Percentiles rank a stretch among this genome's conserved stretches.
These are phyloP conservation scores for Meganola albula DNA, from an alignment of 2,888 invertebrate genomes.

Conservation along the genomic window DNA sequence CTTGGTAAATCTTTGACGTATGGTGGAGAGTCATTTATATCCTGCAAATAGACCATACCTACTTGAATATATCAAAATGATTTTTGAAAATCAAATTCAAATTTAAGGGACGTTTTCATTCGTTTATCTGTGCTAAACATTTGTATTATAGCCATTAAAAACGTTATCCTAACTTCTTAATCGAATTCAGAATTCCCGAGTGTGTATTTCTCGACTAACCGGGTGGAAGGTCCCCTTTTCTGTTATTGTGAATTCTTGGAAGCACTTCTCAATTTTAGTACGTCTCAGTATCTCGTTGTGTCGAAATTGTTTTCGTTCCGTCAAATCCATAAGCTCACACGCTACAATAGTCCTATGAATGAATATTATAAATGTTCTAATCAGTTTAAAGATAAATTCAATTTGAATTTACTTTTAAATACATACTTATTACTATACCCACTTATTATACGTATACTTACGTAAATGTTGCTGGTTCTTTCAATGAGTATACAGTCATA, in stretches of 20 bases:
- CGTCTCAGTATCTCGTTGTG: slow-evolving; percentile 52
- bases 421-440: too few species aligned
- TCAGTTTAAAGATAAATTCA: too few species aligned
- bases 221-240: slow-evolving; percentile 56
- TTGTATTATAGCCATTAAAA: too few species aligned
- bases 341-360: slow-evolving; percentile 52
- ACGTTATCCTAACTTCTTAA: too few species aligned
- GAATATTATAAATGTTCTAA: too few species aligned
- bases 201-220: slow-evolving; percentile 39
- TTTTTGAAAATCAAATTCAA: too few species aligned
- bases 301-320: slow-evolving; percentile 54
- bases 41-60: too few species aligned
- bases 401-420: too few species aligned
- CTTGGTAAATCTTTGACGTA: slow-evolving; percentile 56
- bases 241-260: slow-evolving; percentile 65
- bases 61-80: too few species aligned
- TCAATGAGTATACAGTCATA: slow-evolving; percentile 65
- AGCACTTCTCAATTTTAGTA: slow-evolving; percentile 57
- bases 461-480: slow-evolving; percentile 69
- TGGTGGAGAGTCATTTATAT: slow-evolving; percentile 62
- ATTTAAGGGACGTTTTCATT: too few species aligned
- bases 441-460: slow-evolving; percentile 34
- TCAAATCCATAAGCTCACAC: slow-evolving; percentile 64
- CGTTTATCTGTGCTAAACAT: too few species aligned
- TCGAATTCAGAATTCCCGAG: too few species aligned